Percentiles rank a stretch among this genome's conserved stretches.
phyloP scores from a whole-genome alignment of 2,888 invertebrate species.

The Caenorhabditis panamensis region DNA sequence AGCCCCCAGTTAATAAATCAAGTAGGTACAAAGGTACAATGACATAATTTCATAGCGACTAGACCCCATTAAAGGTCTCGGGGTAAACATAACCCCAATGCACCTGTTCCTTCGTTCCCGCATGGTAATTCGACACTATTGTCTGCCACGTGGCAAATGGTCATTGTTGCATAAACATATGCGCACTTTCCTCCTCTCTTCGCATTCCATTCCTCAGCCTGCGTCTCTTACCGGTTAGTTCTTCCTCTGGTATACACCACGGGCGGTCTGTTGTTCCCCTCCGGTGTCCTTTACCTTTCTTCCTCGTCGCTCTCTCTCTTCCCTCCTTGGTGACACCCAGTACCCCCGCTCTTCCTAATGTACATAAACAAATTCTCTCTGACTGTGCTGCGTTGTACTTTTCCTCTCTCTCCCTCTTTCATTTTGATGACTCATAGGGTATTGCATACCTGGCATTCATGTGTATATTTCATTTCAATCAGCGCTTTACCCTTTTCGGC shows the following conservation, averaged over 20 bases:
- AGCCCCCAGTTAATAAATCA: too few relatives aligned
- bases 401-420: conserved; percentile 9
- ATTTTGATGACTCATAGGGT: neutral
- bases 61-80: too few relatives aligned
- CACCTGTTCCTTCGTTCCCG: too few relatives aligned
- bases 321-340: conserved; percentile 33
- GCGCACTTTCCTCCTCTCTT: neutral
- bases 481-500: too few relatives aligned
- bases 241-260: too few relatives aligned
- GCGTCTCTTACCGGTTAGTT: conserved; percentile 12
- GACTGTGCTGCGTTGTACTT: neutral
- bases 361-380: conserved; percentile 46
- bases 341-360: conserved; percentile 29
- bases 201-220: conserved; percentile 28
- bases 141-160: conserved; percentile 3
- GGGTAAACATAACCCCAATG: too few relatives aligned
- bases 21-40: too few relatives aligned
- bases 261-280: too few relatives aligned
- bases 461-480: too few relatives aligned
- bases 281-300: conserved; percentile 29
- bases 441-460: too few relatives aligned
- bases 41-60: too few relatives aligned
- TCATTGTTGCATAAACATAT: conserved; percentile 30
- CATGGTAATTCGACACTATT: too few relatives aligned
- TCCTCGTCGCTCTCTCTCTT: conserved; percentile 2